Evolutionary conservation across 2,113 vertebrate genomes (phyloP).

Genomic region (Eretmochelys imbricata): DNA sequence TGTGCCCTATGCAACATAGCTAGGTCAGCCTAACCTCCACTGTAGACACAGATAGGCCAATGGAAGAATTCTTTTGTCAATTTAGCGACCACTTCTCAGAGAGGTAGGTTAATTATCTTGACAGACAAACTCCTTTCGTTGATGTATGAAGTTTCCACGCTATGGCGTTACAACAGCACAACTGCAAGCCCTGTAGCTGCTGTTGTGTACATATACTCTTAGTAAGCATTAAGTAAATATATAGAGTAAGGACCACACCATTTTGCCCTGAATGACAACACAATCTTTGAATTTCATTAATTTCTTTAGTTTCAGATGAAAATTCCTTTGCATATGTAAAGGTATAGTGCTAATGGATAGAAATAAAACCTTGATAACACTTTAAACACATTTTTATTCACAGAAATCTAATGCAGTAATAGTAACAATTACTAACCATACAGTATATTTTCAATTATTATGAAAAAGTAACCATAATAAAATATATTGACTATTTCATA

Average conservation of each 20-base stretch:
- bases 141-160: rapidly evolving
- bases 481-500: neutral
- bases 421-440: rapidly evolving
- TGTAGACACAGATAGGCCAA: neutral
- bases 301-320: neutral
- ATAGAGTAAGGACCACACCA: neutral
- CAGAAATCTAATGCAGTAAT: neutral
- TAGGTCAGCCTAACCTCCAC: neutral
- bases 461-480: neutral
- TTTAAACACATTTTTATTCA: neutral
- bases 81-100: neutral
- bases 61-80: neutral
- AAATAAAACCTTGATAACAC: neutral
- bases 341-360: neutral
- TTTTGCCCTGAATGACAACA: neutral
- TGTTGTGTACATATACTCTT: neutral
- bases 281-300: neutral
- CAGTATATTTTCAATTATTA: neutral
- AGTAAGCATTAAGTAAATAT: neutral
- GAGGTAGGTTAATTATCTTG: neutral
- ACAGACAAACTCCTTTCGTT: rapidly evolving
- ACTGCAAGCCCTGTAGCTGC: neutral
- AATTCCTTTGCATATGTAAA: neutral
- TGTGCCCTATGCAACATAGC: too few species aligned
- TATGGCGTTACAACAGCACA: rapidly evolving